Percentiles rank a stretch among this genome's conserved stretches.
Conservation (phyloP, 1,140 invertebrate genomes). For the Arctopsyche grandis region DNA sequence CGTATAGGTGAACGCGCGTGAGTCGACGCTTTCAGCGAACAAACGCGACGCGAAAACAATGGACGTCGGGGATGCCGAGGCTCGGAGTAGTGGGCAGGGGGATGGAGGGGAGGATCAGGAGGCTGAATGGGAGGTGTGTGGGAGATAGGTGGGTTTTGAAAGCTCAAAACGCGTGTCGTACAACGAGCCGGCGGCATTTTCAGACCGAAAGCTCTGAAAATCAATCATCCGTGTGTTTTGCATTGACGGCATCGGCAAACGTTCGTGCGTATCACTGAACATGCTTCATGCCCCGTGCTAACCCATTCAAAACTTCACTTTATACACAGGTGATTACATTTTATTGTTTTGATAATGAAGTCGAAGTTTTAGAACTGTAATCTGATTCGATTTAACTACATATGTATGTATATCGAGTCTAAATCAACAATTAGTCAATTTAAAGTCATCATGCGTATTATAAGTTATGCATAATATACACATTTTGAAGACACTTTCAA, state of each 20-base stretch:
- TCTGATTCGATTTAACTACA: no score
- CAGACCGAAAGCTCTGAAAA: slow-evolving; percentile 10
- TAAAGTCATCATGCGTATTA: no score
- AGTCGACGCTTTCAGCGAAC: neutral
- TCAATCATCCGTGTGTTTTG: slow-evolving; percentile 10
- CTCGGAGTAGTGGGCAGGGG: neutral
- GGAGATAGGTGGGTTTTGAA: neutral
- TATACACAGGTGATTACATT: no score
- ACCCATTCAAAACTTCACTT: no score
- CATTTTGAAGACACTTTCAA: no score
- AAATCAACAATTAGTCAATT: no score
- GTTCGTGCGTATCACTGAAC: no score
- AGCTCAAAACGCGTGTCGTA: neutral
- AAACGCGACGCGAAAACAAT: neutral
- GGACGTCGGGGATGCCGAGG: neutral
- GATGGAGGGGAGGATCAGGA: neutral
- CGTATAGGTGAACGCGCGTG: neutral
- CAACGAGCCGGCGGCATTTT: slow-evolving; percentile 9
- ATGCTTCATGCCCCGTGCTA: no score
- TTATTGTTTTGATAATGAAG: no score
- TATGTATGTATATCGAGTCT: no score
- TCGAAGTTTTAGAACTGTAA: no score
- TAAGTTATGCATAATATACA: no score
- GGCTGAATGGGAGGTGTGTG: neutral
- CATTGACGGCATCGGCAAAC: neutral